These are phyloP conservation scores for Bradypodion pumilum DNA, from an alignment of 2,797 vertebrate species.

Conservation along the genomic window DNA sequence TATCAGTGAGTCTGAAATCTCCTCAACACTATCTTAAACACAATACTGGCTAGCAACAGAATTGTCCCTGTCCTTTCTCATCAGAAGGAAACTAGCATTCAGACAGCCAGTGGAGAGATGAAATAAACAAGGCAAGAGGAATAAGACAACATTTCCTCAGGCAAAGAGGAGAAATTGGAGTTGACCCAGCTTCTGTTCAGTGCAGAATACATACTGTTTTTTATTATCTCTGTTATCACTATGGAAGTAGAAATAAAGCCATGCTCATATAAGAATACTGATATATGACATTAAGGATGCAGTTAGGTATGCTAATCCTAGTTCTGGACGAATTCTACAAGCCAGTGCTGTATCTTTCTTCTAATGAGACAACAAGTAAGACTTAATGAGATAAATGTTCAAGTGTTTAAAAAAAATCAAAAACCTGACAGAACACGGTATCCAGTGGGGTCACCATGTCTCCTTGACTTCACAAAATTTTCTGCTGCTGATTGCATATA, in stretches of 20 bases:
- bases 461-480: neutral
- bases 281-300: neutral
- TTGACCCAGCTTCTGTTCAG: slow-evolving; percentile 34
- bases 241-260: rapidly evolving
- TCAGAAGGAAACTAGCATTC: slow-evolving; percentile 29
- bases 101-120: rapidly evolving
- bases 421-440: neutral
- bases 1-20: slow-evolving; percentile 68
- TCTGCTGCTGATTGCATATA: neutral
- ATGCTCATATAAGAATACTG: neutral
- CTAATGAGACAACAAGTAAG: neutral
- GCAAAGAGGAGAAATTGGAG: neutral
- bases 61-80: neutral
- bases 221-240: neutral
- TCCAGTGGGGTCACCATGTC: neutral
- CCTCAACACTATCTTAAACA: slow-evolving; percentile 60
- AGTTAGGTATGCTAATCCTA: neutral
- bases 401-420: no score
- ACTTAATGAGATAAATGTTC: neutral
- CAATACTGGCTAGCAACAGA: slow-evolving; percentile 30
- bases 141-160: slow-evolving; percentile 38
- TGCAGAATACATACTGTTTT: neutral
- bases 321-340: neutral
- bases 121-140: slow-evolving; percentile 34
- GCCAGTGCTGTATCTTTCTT: no score